These are phyloP conservation scores for Drosophila ezoana DNA, from an alignment of 2,888 invertebrate species.

Conservation along the genomic window DNA sequence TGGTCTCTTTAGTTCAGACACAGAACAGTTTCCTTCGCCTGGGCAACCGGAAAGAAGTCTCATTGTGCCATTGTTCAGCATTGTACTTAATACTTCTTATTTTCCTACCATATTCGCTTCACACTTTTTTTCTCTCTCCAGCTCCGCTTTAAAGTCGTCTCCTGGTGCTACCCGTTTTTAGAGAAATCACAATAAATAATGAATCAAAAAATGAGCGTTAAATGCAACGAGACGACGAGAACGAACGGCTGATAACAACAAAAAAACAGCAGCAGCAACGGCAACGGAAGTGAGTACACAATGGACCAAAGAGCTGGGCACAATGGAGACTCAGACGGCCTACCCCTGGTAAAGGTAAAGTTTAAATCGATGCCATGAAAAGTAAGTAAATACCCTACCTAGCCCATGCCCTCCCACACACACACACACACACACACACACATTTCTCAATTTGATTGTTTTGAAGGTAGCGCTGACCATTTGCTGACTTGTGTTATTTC, in stretches of 20 bases:
- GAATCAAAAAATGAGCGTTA: conserved; percentile 82
- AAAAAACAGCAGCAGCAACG: conserved; percentile 35
- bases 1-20: not conserved
- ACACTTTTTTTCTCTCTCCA: conserved; percentile 65
- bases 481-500: conserved; percentile 72
- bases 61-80: conserved; percentile 67
- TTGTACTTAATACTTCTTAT: conserved; percentile 46
- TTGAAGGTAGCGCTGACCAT: conserved; percentile 54
- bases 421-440: not conserved
- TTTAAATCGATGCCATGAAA: conserved; percentile 74
- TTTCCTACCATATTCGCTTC: conserved; percentile 60
- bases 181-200: conserved; percentile 81
- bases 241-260: conserved; percentile 27
- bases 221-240: conserved; percentile 64
- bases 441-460: conserved; percentile 51
- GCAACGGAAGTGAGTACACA: conserved; percentile 75
- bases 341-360: conserved; percentile 59
- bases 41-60: conserved; percentile 66
- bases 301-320: conserved; percentile 60
- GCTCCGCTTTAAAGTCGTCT: conserved; percentile 43
- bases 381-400: conserved; percentile 70
- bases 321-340: conserved; percentile 46
- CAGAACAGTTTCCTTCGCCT: conserved; percentile 33
- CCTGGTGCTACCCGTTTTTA: conserved; percentile 64
- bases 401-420: conserved; percentile 14